phyloP scores from a whole-genome alignment of 2,888 invertebrate genomes.

The Drosophila parthenogenetica region DNA sequence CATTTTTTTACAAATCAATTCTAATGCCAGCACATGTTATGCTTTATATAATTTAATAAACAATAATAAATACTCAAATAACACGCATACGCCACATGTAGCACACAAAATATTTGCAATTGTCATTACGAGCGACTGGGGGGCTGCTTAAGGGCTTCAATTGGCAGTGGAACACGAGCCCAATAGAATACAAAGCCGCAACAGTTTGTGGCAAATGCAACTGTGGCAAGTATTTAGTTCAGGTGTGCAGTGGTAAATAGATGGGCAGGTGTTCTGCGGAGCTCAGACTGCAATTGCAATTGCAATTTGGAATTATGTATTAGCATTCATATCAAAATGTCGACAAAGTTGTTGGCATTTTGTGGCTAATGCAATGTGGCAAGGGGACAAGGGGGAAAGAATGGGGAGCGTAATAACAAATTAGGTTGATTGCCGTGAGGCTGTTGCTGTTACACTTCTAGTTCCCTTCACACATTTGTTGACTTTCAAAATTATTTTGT shows the following conservation, averaged over 20 bases:
- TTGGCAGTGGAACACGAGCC: conserved; percentile 2
- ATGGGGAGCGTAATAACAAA: conserved; percentile 61
- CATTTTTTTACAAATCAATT: background rate
- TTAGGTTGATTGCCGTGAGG: conserved; percentile 78
- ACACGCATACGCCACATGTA: conserved; percentile 42
- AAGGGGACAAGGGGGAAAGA: background rate
- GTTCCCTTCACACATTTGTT: conserved; percentile 21
- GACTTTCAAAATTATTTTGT: background rate
- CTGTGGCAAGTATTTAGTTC: conserved; percentile 10
- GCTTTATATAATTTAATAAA: conserved; percentile 6
- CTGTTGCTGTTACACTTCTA: conserved; percentile 29
- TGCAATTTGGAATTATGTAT: conserved; percentile 64
- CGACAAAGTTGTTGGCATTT: conserved; percentile 27
- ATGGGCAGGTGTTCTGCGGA: conserved; percentile 10
- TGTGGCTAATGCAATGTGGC: conserved; percentile 25
- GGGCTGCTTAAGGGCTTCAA: conserved; percentile 29
- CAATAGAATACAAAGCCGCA: conserved; percentile 24
- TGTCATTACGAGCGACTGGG: conserved; percentile 41
- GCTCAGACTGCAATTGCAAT: conserved; percentile 39
- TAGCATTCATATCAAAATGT: conserved; percentile 62
- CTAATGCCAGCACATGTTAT: background rate
- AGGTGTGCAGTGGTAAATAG: conserved; percentile 5
- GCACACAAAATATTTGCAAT: conserved; percentile 45
- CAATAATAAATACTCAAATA: conserved; percentile 27
- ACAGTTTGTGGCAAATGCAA: conserved; percentile 27